A percentile compares a stretch with the other conserved stretches of the same genome.
These are phyloP conservation scores for Himalopsyche anomala DNA, from an alignment of 2,888 invertebrate species.

Conservation along the genomic window DNA sequence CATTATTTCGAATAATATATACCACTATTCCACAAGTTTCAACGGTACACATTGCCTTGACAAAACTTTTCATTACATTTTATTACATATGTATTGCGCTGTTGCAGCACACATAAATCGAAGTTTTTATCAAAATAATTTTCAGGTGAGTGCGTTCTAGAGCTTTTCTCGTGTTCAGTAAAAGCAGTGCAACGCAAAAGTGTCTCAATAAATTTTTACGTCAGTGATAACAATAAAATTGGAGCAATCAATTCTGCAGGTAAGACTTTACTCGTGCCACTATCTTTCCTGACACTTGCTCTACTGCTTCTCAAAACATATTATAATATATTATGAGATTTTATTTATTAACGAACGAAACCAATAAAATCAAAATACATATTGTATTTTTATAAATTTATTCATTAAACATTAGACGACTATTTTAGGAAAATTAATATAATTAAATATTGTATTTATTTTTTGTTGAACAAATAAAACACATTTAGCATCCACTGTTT, in stretches of 20 bases:
- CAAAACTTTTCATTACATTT: no score
- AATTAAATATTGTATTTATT: no score
- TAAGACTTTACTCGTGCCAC: background rate
- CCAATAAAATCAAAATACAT: no score
- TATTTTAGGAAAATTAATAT: no score
- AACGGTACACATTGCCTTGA: no score
- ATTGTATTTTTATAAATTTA: no score
- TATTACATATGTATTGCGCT: background rate
- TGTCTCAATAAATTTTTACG: slow-evolving; percentile 59
- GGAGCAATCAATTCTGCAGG: slow-evolving; percentile 46
- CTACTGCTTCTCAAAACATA: background rate
- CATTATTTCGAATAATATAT: no score
- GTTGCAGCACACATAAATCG: background rate
- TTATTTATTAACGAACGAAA: background rate
- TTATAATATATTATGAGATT: background rate
- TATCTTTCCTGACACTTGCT: background rate
- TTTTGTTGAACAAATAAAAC: no score
- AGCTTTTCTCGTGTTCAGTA: slow-evolving; percentile 43
- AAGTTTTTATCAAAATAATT: slow-evolving; percentile 10
- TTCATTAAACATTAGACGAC: no score
- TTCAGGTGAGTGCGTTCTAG: slow-evolving; percentile 27
- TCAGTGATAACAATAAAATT: slow-evolving; percentile 57
- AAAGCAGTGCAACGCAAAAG: slow-evolving; percentile 50
- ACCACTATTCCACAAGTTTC: no score
- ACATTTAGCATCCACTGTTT: no score